Percentiles rank a stretch among this genome's conserved stretches.
phyloP scores from a whole-genome alignment of 2,888 invertebrate genomes.

The Lasius platythorax region DNA sequence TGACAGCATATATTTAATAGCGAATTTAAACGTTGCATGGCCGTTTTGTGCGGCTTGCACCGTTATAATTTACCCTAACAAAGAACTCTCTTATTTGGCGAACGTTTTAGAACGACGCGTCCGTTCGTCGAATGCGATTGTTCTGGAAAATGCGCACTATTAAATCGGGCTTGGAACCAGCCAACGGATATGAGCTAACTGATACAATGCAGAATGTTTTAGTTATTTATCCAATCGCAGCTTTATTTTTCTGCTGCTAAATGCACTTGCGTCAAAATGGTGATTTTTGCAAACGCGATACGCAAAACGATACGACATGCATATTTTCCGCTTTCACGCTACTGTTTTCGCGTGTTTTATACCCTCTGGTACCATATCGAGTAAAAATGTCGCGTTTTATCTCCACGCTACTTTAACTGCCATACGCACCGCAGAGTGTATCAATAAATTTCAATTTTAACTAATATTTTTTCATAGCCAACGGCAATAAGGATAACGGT shows the following conservation, averaged over 20 bases:
- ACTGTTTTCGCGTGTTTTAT: conserved; percentile 3
- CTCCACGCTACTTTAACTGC: neutral
- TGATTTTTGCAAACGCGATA: conserved; percentile 33
- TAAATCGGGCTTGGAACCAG: conserved; percentile 16
- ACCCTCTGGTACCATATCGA: conserved; percentile 10
- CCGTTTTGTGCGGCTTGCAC: conserved; percentile 26
- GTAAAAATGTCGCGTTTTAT: conserved; percentile 29
- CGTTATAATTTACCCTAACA: conserved; percentile 45
- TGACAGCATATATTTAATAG: conserved; percentile 35
- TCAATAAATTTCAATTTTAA: conserved; percentile 40
- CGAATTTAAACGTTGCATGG: conserved; percentile 33
- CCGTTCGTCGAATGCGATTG: conserved; percentile 10
- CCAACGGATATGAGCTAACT: neutral
- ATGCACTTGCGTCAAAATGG: conserved; percentile 16
- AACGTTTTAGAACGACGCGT: conserved; percentile 28
- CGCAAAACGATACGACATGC: conserved; percentile 2
- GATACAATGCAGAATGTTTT: conserved; percentile 25
- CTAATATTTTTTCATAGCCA: conserved; percentile 25
- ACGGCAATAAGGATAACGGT: neutral
- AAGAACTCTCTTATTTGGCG: conserved; percentile 33
- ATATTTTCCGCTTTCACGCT: conserved; percentile 8
- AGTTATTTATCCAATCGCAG: conserved; percentile 28
- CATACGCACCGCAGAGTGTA: neutral
- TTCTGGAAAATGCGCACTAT: conserved; percentile 21
- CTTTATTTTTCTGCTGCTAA: conserved; percentile 27